Percentiles rank a stretch among this genome's conserved stretches.
These are phyloP conservation scores for Aleiodes alternator DNA, from an alignment of 2,888 invertebrate genomes.

Conservation along the genomic window DNA sequence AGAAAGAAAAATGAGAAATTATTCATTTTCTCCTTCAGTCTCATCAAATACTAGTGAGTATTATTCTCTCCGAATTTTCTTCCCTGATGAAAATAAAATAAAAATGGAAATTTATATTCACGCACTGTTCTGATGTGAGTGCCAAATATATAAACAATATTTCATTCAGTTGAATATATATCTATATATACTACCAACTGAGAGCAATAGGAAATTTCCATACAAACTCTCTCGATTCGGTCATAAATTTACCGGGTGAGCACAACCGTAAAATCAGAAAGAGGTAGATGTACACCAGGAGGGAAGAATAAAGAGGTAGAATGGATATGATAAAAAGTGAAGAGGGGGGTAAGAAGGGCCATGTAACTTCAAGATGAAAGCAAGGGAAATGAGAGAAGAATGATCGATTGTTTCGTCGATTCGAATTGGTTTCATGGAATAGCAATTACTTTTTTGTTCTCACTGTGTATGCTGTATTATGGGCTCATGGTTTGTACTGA, in stretches of 20 bases:
- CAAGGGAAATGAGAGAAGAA: conserved; percentile 19
- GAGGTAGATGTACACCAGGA: conserved; percentile 30
- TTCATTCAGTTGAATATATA: background rate
- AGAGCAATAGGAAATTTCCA: conserved; percentile 42
- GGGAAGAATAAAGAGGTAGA: conserved; percentile 35
- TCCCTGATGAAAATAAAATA: background rate
- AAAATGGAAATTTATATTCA: conserved; percentile 9
- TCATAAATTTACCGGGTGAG: conserved; percentile 41
- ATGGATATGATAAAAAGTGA: conserved; percentile 14
- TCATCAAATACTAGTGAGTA: no score
- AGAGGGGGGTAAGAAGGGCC: background rate
- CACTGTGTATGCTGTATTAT: background rate
- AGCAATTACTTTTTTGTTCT: conserved; percentile 10
- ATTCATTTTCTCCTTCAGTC: no score
- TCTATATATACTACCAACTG: conserved; percentile 24
- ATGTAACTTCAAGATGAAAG: conserved; percentile 10
- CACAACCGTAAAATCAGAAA: conserved; percentile 43
- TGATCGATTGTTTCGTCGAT: conserved; percentile 40
- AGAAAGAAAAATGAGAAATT: no score
- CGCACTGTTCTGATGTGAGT: conserved; percentile 8
- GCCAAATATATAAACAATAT: conserved; percentile 24
- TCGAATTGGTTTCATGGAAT: conserved; percentile 16
- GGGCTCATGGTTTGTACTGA: background rate
- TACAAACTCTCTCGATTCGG: conserved; percentile 39
- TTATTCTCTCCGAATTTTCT: no score